phyloP scores from a whole-genome alignment of 2,113 vertebrate genomes.

The Crocuta crocuta region DNA sequence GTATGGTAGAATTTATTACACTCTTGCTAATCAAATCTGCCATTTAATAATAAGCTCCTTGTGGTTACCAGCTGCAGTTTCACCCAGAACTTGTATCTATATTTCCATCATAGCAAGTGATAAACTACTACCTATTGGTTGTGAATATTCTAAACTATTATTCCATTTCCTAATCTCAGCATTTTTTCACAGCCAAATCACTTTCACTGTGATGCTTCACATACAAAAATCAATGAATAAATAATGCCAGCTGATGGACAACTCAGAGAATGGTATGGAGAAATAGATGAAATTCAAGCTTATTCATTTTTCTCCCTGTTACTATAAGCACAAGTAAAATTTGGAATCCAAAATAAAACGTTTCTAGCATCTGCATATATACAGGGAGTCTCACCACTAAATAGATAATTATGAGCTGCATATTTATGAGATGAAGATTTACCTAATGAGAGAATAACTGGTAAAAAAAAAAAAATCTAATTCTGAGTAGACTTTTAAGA shows the following conservation, averaged over 20 bases:
- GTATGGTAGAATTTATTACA: not conserved
- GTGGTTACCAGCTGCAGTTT: not conserved
- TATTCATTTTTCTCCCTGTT: not conserved
- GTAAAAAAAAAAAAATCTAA: not conserved
- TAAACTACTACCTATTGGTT: not conserved
- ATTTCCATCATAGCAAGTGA: not conserved
- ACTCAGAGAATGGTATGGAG: not conserved
- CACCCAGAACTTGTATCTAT: not conserved
- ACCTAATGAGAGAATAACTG: not conserved
- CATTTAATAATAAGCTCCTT: not conserved
- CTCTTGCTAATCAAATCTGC: not conserved
- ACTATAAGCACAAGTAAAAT: not conserved
- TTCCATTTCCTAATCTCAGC: not conserved
- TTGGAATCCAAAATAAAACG: not conserved
- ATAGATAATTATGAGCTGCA: not conserved
- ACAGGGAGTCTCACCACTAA: not conserved
- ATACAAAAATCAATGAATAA: constrained; percentile 49
- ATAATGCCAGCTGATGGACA: not conserved
- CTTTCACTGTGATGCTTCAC: not conserved
- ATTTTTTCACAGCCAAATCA: constrained; percentile 43
- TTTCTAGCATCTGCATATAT: not conserved
- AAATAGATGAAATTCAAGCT: not conserved
- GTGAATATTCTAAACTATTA: constrained; percentile 4
- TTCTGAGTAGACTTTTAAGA: not conserved
- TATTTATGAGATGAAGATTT: not conserved